These are phyloP conservation scores for zebrafish (Danio rerio) DNA, from an alignment of 2,113 vertebrate genomes.

Conservation along the genomic window GRCz12tu NC_133196.1:48525001-48525500, in stretches of 20 bases:
- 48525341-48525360: too few relatives aligned
- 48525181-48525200: constrained; percentile 41
- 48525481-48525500: background rate
- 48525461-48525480: background rate
- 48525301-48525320: background rate
- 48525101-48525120: constrained; percentile 59
- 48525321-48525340: background rate
- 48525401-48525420: background rate
- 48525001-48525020: constrained; percentile 63
- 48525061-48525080: constrained; percentile 68
- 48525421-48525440: background rate
- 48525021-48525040: constrained; percentile 56
- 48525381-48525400: too few relatives aligned
- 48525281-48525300: background rate
- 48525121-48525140: constrained; percentile 46
- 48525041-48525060: constrained; percentile 58
- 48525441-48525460: background rate
- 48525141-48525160: constrained; percentile 36
- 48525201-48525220: constrained; percentile 41
- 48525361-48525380: too few relatives aligned
- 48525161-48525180: constrained; percentile 27
- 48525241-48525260: background rate
- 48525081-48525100: constrained; percentile 60
- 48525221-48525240: constrained; percentile 6
- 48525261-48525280: background rate